Base-by-base conservation (phyloP, 2,888 invertebrate genomes). In the Cryptus armator region DNA sequence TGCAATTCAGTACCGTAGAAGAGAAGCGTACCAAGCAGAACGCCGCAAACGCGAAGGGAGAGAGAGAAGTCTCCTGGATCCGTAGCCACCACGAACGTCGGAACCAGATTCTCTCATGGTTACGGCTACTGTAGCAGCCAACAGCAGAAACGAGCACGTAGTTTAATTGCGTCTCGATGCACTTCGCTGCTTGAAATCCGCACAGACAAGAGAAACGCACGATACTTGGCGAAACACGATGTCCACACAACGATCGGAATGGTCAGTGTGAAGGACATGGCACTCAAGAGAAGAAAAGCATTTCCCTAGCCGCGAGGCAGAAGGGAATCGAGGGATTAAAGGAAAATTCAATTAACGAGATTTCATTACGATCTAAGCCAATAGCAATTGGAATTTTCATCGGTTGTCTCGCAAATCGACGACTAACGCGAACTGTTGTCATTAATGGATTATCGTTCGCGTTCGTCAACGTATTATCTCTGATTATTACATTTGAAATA, bases 341-440 rank as follows among this genome's bases (percentile, higher is more conserved):
- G 86, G 87, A 87, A 87, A 89, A 86, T 71, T 86, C 86, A 89
- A 89, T 89, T 90, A 89, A 75, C 51, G 62, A 81, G 78, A 78
- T 84, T 84, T 78, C 75, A 78, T 84, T 32, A 12, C 12, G 43
- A 14, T n/a, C 24, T 24, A 19, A 12, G n/a, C 14, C 2, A 24
- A 32, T 59, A n/a, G 9, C 56, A 24, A 44, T 14, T 43, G 12
- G 16, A 56, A 53, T 48, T 44, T 9, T 37, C 24, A 14, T 16
- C 19, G 14, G 37, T 5, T 9, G 7, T 43, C 51, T 1, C 10
- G 14, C 32, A 32, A 29, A 6, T n/a, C 9, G 3, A 14, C 53
- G 16, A 24, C 24, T 24, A 24, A 12, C 19, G 53, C 6, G 9
- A 53, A 9, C 7, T n/a, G 16, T 7, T 53, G 53, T 19, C 53